Base-by-base conservation (phyloP, 2,113 vertebrate species). In the Centropus bengalensis region DNA sequence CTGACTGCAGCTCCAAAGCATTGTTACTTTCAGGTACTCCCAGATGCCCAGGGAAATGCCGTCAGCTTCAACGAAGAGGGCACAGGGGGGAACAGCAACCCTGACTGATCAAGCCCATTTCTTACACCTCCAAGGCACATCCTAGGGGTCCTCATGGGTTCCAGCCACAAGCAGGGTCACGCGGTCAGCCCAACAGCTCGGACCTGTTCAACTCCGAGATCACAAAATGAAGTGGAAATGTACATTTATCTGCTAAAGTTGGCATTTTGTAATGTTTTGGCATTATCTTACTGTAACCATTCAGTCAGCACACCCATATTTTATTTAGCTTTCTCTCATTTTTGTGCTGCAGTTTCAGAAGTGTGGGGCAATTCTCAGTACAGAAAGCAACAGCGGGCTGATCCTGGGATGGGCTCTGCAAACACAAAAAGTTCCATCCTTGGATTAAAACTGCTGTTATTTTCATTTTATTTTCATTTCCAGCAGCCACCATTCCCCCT, bases 281-380 rank as follows among this genome's bases (percentile, higher is more conserved):
- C 59, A 54, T 68, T 88, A 45, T 49, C 68, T 68, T 42, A 21
- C 69, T 27, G 36, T 27, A 36, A 38, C 15, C 28, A 8, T 23
- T 11, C 8, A 28, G 6, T n/a, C 12, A 32, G 55, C 30, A 59
- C 10, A 5, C 13, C 38, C 12, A 0, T 2, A 10, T n/a, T 36
- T 36, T 36, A 36, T 88, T 68, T 5, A 75, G 30, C 22, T 71
- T 36, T 19, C 52, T 19, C 30, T 64, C 5, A 2, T 45, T 88
- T 84, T 51, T 73, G 49, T 45, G 64, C 26, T 42, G 49, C 26
- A 32, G 32, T 60, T 86, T 49, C 44, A 45, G 4, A 74, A 70
- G 42, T 9, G 32, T 2, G 1, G 17, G 60, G 6, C 55, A 20
- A 55, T 54, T 8, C 26, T n/a, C 49, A 33, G 36, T 1, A n/a